Base-by-base conservation (phyloP, 2,888 invertebrate genomes). In the Pristionchus mayeri region DNA sequence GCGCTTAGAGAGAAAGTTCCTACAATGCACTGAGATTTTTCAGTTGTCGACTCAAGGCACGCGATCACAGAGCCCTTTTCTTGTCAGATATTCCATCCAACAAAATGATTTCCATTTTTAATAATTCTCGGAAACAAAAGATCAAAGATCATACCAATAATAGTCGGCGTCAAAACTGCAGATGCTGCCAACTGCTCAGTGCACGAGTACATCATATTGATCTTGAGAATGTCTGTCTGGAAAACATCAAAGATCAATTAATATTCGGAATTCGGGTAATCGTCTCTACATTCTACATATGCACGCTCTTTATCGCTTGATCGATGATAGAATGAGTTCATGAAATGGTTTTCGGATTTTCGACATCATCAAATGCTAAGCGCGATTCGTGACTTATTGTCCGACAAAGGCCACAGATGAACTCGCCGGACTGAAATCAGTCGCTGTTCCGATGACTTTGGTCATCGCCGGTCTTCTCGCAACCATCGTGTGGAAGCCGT, bases 131-230 rank as follows among this genome's bases (percentile, higher is more conserved):
- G 44, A 6, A 44, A 9, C 6, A 44, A 44, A 13, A 44, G 44
- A 44, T 9, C 44, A 44, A 9, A 13, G 44, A 6, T n/a, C n/a
- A n/a, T n/a, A 67, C 67, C 67, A 3, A 67, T 16, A 67, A 37
- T 67, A 9, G 67, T 67, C 7, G 67, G 67, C 18, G 76, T 34
- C 2, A 30, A 21, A 7, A 79, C 76, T 18, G 44, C 85, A 18
- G 71, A 50, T 2, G 79, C 44, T 13, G 82, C 85, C 18, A 79
- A 40, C 13, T 82, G 85, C 48, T 87, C 88, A 21, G 85, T 83
- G 86, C 93, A 93, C 48, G 88, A 87, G 86, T 93, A 93, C 92
- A 93, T 92, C 84, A 90, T 82, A 75, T 91, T 90, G 88, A 93
- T 93, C 88, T 93, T 93, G 4, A 90, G 85, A 48, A 93, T 86